A percentile compares a stretch with the other conserved stretches of the same genome.
Conservation (phyloP, 2,888 invertebrate species). For the Muscina levida region DNA sequence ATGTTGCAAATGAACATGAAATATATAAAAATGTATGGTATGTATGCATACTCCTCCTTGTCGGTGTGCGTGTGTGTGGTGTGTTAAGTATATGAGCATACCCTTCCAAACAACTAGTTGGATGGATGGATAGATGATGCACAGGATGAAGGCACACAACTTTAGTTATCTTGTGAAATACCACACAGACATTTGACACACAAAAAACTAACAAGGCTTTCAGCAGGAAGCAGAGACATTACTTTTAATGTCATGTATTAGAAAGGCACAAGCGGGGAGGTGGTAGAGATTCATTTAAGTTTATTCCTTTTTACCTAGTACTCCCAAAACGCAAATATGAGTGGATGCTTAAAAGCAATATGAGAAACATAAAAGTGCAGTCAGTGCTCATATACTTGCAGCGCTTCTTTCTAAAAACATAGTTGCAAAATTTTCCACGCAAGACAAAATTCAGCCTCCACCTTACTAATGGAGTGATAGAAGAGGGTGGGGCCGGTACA, state of each 20-base stretch:
- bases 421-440: too few species aligned
- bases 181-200: slow-evolving; percentile 18
- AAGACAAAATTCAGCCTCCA: too few species aligned
- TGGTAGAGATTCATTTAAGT: too few species aligned
- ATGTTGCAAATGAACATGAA: slow-evolving; percentile 42
- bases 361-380: too few species aligned
- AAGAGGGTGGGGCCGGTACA: too few species aligned
- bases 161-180: slow-evolving; percentile 22
- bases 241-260: not conserved
- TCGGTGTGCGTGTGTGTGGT: slow-evolving; percentile 36
- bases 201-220: slow-evolving; percentile 7
- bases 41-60: slow-evolving; percentile 14
- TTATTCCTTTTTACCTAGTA: not conserved
- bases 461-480: too few species aligned
- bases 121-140: slow-evolving; percentile 15
- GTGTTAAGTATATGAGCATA: slow-evolving; percentile 28
- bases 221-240: not conserved
- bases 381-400: too few species aligned
- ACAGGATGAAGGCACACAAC: not conserved
- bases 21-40: slow-evolving; percentile 47
- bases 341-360: too few species aligned
- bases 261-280: too few species aligned
- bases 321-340: not conserved
- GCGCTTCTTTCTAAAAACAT: too few species aligned
- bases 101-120: slow-evolving; percentile 12